Evolutionary conservation across 2,888 invertebrate genomes (phyloP), one percentile per base, ranked within the genome.

Genomic region (Noctua janthe): DNA sequence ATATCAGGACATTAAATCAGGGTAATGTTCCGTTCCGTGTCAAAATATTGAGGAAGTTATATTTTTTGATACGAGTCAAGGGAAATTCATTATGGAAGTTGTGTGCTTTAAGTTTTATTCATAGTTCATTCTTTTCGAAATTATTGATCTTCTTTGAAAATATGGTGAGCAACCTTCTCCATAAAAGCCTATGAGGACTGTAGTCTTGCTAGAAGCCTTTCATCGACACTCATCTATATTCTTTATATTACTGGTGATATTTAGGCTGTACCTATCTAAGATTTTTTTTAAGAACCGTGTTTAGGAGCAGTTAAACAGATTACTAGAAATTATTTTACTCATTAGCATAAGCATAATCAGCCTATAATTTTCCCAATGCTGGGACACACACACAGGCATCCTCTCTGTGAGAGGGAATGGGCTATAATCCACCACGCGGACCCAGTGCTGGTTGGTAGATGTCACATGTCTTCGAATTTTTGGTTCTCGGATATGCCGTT

Each of bases 1-100:
- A 83, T 90, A 92, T 92, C 91, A 81, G 76, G 20, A 70, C 79
- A 84, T 90, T 91, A 85, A 81, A 92, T 92, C 89, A 81, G 74
- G 71, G 74, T 71, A 82, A 83, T 85, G 71, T 84, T 59, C 70
- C 70, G 71, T 77, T 78, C 69, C 71, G 79, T 85, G 84, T 87
- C 80, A 87, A 78, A 84, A 86, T 79, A 86, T 81, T 74, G 69
- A 59, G 73, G 67, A 81, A 79, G 79, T 78, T 69, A 76, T 49
- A 43, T 39, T 64, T 74, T 79, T 82, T 74, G n/a, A 8, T 74
- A 71, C 6, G 59, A 76, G 39, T 71, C 76, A 39, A 62, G 51
- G 71, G 49, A 59, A 78, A 75, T 59, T 79, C 7, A 56, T 64
- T 51, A 29, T 54, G 54, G 54, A 43, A 47, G 10, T 66, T 66